Evolutionary conservation across 2,888 invertebrate species (phyloP), one percentile per base, ranked within the genome.

Genomic region (Creontiades dilutus): DNA sequence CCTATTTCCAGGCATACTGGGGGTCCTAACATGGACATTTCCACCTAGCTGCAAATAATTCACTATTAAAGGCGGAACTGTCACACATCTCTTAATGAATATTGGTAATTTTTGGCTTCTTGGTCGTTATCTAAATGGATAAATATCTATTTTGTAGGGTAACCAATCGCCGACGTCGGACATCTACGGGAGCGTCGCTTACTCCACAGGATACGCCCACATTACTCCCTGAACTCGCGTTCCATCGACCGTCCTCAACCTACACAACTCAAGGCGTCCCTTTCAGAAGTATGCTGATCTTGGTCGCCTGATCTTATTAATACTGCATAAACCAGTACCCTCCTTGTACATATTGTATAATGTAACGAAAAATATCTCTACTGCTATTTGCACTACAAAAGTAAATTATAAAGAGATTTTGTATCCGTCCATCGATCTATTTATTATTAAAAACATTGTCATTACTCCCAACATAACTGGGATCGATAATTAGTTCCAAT

Each of bases 151-250:
- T 68, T 92, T 91, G 27, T 92, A 93, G 93, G 93, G 93, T 46
- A 93, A 92, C 90, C 92, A 93, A 87, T 93, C 93, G 12, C 93
- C 93, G 11, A 92, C 92, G 19, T 93, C 93, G 11, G 93, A 93
- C 90, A 92, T 93, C 89, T 93, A 93, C 91, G 93, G 93, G 81
- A 93, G 94, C 92, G 94, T 94, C 89, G 94, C 94, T 91, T 94
- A 94, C 92, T 94, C 94, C 90, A 94, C 94, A 68, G 94, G 94
- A 92, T 95, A 94, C 93, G 94, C 94, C 90, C 92, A 92, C 88
- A 92, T 92, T 27, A 92, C 92, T 75, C 92, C 92, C 76, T 92
- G 91, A 92, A 37, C 46, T 78, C 28, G 9, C 12, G 47, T 78
- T 13, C 11, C 46, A 5, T n/a, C 37, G 46, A 75, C 76, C 27